phyloP scores from a whole-genome alignment of 2,797 vertebrate genomes.

The Pogoniulus pusillus region DNA sequence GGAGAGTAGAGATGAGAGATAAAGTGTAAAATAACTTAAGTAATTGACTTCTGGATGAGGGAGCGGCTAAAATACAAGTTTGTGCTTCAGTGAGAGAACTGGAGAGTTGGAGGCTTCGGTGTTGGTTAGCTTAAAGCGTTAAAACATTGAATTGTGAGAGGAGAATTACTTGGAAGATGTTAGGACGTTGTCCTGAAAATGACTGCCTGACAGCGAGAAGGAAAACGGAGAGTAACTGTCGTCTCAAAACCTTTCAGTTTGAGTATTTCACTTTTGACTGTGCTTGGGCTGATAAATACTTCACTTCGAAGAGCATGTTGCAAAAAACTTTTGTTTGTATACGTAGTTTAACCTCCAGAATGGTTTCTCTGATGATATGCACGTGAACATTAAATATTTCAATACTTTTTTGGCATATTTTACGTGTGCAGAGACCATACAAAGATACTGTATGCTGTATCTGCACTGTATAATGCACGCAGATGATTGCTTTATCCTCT shows the following conservation, averaged over 20 bases:
- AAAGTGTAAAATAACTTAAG: neutral
- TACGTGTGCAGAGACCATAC: neutral
- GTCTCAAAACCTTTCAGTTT: neutral
- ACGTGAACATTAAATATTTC: neutral
- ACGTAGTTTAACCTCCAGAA: neutral
- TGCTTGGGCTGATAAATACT: neutral
- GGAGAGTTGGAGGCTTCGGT: neutral
- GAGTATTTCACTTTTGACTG: neutral
- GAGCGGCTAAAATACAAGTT: neutral
- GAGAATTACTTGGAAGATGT: neutral
- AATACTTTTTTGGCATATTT: neutral
- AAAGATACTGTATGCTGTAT: neutral
- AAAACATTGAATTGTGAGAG: neutral
- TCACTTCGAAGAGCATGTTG: neutral
- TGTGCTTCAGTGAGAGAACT: neutral
- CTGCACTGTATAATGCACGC: neutral
- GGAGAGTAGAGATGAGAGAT: neutral
- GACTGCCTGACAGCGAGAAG: neutral
- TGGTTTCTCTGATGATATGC: neutral
- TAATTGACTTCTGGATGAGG: neutral
- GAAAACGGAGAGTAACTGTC: neutral
- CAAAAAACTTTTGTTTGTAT: neutral
- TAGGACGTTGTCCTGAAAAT: neutral
- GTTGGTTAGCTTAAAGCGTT: neutral
- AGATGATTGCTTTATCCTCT: conserved; percentile 5